These are phyloP conservation scores for Ecdyonurus torrentis DNA, from an alignment of 2,888 invertebrate genomes.

Conservation along the genomic window DNA sequence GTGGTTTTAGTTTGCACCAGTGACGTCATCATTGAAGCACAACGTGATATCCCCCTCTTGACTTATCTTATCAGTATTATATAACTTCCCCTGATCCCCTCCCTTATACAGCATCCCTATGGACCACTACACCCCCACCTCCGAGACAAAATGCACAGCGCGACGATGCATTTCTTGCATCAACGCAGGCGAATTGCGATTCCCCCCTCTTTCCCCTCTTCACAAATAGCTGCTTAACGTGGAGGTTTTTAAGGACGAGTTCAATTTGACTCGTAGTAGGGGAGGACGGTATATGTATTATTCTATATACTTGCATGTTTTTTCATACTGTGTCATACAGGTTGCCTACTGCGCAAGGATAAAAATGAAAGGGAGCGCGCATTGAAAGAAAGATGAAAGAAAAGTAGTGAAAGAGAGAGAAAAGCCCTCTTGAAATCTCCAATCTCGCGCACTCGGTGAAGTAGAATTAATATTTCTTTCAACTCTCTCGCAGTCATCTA, in stretches of 20 bases:
- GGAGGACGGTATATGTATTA: background rate
- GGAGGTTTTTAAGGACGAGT: background rate
- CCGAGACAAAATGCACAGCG: background rate
- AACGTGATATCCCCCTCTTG: no score
- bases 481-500: no score
- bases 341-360: background rate
- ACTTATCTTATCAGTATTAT: no score
- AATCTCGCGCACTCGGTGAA: background rate
- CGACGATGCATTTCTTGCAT: background rate
- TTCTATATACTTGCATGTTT: no score
- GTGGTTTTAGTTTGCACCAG: no score
- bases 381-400: background rate
- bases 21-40: no score
- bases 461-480: background rate
- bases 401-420: background rate
- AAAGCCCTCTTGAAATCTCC: background rate
- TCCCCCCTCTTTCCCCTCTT: background rate
- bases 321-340: background rate
- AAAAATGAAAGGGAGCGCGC: no score
- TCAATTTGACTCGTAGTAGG: background rate
- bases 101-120: background rate
- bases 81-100: no score
- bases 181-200: background rate
- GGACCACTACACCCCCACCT: background rate
- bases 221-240: conserved; percentile 1